Percentiles rank a stretch among this genome's conserved stretches.
phyloP scores from a whole-genome alignment of 2,797 vertebrate species.

The Crocodylus rhombifer region DNA sequence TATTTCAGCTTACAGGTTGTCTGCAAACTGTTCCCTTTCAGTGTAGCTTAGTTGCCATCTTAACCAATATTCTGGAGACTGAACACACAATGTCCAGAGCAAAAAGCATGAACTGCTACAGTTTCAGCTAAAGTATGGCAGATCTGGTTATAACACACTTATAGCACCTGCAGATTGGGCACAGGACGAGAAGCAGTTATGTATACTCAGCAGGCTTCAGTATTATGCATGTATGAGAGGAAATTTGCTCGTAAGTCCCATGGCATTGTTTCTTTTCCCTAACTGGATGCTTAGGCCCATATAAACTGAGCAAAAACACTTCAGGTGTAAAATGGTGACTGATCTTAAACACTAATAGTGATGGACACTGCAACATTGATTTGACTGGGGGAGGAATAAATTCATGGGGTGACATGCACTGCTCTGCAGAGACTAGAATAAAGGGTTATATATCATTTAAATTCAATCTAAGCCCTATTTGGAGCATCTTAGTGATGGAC shows the following conservation, averaged over 20 bases:
- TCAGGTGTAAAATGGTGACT: neutral
- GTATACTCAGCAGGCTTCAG: neutral
- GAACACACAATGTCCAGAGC: neutral
- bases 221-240: neutral
- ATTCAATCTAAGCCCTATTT: neutral
- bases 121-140: neutral
- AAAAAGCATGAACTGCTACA: neutral
- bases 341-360: neutral
- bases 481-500: neutral
- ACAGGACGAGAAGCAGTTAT: neutral
- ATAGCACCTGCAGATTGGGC: neutral
- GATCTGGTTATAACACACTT: neutral
- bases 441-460: neutral
- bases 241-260: neutral
- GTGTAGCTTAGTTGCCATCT: neutral
- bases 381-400: neutral
- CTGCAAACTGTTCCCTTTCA: neutral
- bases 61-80: neutral
- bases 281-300: neutral
- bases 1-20: neutral
- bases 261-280: neutral
- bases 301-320: neutral
- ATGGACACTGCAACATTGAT: neutral
- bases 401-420: neutral
- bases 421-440: neutral